These are phyloP conservation scores for Perithous albicinctus DNA, from an alignment of 2,888 invertebrate genomes.

Conservation along the genomic window DNA sequence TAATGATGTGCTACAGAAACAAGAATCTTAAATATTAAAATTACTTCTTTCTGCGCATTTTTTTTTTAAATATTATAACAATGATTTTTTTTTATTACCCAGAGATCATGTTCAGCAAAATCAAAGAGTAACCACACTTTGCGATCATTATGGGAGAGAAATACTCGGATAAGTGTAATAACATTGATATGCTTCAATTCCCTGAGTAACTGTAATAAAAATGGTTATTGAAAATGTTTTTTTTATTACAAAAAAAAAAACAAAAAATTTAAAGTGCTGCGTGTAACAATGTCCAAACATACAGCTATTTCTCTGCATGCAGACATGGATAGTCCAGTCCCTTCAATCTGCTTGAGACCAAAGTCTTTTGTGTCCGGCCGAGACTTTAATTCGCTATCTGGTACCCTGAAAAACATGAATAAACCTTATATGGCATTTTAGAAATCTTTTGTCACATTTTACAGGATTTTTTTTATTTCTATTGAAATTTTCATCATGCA, in stretches of 20 bases:
- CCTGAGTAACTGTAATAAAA: constrained; percentile 91
- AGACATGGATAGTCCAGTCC: constrained; percentile 99
- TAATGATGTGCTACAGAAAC: constrained; percentile 94
- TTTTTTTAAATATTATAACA: neutral
- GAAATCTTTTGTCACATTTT: neutral
- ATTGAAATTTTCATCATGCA: no score
- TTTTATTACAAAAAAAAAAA: neutral
- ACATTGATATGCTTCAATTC: constrained; percentile 99
- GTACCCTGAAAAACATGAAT: constrained; percentile 75
- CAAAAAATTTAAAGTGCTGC: neutral
- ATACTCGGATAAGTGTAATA: constrained; percentile 97
- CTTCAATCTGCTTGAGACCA: constrained; percentile 99
- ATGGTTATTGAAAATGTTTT: constrained; percentile 4
- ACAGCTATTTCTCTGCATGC: constrained; percentile 99
- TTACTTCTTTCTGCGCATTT: constrained; percentile 9
- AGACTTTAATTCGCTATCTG: constrained; percentile 83
- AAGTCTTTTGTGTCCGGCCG: constrained; percentile 94
- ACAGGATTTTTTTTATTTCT: neutral
- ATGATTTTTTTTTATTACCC: constrained; percentile 87
- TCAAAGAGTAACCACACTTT: constrained; percentile 99
- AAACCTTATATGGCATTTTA: neutral
- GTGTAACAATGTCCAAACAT: constrained; percentile 82
- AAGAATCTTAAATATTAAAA: constrained; percentile 27
- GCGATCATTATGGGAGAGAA: constrained; percentile 97
- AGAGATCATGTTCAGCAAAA: constrained; percentile 99